phyloP scores from a whole-genome alignment of 1,140 invertebrate species.

The Danaus melanippus region DNA sequence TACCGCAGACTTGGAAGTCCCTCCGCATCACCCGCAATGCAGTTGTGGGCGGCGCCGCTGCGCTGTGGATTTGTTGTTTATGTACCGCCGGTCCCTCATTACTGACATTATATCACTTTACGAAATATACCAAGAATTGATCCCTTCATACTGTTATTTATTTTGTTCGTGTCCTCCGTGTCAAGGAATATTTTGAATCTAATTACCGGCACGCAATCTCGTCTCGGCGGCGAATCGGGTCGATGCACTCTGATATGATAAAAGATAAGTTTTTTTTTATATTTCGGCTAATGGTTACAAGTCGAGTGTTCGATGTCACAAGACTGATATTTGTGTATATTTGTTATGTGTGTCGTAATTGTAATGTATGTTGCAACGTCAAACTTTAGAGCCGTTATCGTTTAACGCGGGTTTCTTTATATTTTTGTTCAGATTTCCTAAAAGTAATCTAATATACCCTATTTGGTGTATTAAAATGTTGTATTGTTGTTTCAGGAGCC shows the following conservation, averaged over 20 bases:
- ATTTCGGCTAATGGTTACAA: conserved; percentile 33
- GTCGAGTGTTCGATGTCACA: conserved; percentile 13
- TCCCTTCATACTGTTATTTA: conserved; percentile 2
- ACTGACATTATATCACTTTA: conserved; percentile 34
- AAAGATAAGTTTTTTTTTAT: conserved; percentile 32
- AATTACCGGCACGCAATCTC: conserved; percentile 21
- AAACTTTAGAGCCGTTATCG: background rate
- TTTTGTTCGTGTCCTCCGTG: conserved; percentile 8
- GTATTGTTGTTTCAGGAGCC: conserved; percentile 41
- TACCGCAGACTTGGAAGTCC: conserved; percentile 20
- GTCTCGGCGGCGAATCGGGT: conserved; percentile 18
- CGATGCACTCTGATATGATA: conserved; percentile 25
- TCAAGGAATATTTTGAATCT: conserved; percentile 19
- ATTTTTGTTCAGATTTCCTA: background rate
- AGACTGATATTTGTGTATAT: background rate
- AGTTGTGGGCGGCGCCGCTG: conserved; percentile 12
- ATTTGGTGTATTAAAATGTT: conserved; percentile 31
- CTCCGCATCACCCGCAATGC: conserved; percentile 22
- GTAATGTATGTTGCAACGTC: background rate
- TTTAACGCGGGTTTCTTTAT: conserved; percentile 4
- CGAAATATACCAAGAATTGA: no score
- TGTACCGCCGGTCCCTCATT: conserved; percentile 22
- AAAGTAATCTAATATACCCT: background rate
- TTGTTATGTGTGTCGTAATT: conserved; percentile 1
- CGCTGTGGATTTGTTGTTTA: conserved; percentile 18